Base-by-base conservation (phyloP, 2,797 vertebrate species). In the Atherinosoma microstoma region DNA sequence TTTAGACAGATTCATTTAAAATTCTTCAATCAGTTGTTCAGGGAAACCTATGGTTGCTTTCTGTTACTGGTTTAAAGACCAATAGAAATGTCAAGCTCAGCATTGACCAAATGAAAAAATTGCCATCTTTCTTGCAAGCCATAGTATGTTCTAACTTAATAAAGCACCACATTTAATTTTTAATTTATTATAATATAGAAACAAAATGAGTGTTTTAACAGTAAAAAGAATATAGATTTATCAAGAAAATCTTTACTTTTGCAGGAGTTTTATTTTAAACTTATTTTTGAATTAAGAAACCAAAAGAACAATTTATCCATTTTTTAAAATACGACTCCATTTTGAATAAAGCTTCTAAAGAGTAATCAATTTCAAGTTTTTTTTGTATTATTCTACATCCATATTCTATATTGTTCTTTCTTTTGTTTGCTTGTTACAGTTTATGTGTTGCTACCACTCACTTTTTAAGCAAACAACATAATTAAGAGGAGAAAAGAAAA, bases 1-100 rank as follows among this genome's bases (percentile, higher is more conserved):
- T 58, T 73, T 42, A 78, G 63, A 58, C 38, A 45, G 30, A 58
- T 74, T 45, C 20, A 40, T 73, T 67, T 67, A 58, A 49, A 62
- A 24, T 57, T 47, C 62, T 34, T 49, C 35, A 64, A 58, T 67
- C 34, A 67, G 47, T 73, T 64, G 40, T 34, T 27, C 16, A 15
- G 35, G 63, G 64, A 53, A 68, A 30, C 35, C 38, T 42, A 58
- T 16, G 53, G 54, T 56, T 73, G 56, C 20, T 30, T 30, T 62
- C 35, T 57, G 40, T 65, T 67, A 40, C 58, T 51, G 59, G 62
- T 70, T 38, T 59, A 38, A 70, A 60, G 22, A 54, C 13, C 38
- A 27, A 47, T 57, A 54, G 42, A 65, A 68, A 63, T 54, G 63
- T 69, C 35, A 58, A 63, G 16, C 36, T 45, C 60, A 42, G 15